A percentile compares a stretch with the other conserved stretches of the same genome.
Evolutionary conservation across 2,888 invertebrate genomes (phyloP).

Genomic region (Drosophila niveifrons): DNA sequence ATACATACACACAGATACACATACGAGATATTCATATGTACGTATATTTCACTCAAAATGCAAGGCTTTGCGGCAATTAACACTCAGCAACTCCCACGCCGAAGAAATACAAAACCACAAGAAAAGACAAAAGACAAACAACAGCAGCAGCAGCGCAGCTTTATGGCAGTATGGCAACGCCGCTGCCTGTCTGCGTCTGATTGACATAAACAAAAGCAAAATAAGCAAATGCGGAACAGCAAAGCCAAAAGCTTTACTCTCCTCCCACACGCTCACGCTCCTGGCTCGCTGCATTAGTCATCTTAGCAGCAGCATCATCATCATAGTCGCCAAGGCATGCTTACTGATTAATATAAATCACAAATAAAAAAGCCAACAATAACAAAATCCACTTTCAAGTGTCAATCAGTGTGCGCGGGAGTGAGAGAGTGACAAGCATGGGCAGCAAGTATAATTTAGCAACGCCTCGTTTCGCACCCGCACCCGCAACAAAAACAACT

Average conservation of each 20-base stretch:
- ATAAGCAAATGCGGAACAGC: conserved; percentile 35
- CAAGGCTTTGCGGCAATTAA: conserved; percentile 75
- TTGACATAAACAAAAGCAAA: conserved; percentile 55
- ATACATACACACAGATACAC: conserved; percentile 12
- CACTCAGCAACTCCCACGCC: conserved; percentile 75
- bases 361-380: conserved; percentile 31
- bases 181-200: conserved; percentile 37
- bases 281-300: conserved; percentile 57
- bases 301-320: conserved; percentile 30
- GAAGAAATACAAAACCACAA: conserved; percentile 14
- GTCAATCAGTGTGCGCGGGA: conserved; percentile 60
- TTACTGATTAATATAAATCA: conserved; percentile 55
- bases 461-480: conserved; percentile 1
- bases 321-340: conserved; percentile 32
- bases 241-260: conserved; percentile 2
- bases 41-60: conserved; percentile 53
- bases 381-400: conserved; percentile 58
- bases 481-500: not conserved
- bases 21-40: not conserved
- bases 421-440: not conserved
- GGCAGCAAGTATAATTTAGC: conserved; percentile 27
- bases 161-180: conserved; percentile 59
- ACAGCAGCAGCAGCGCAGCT: conserved; percentile 55
- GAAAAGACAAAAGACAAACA: conserved; percentile 52
- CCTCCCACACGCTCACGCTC: not conserved